These are phyloP conservation scores for Mesaphorura yosii DNA, from an alignment of 1,140 invertebrate genomes.

Conservation along the genomic window DNA sequence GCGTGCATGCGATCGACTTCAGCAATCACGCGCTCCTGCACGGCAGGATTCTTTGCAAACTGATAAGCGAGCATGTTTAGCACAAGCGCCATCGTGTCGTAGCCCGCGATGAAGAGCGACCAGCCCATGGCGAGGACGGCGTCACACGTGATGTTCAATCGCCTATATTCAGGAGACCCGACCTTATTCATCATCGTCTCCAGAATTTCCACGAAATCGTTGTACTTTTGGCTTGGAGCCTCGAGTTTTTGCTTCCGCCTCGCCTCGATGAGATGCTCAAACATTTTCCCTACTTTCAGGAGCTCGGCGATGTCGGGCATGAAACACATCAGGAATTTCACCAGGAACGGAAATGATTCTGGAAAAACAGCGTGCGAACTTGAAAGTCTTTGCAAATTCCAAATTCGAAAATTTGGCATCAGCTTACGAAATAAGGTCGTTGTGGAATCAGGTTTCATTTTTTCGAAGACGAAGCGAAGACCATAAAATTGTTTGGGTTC, in stretches of 20 bases:
- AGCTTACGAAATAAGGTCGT: background rate
- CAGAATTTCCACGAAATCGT: constrained; percentile 21
- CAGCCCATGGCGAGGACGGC: constrained; percentile 15
- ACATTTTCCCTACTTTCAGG: constrained; percentile 4
- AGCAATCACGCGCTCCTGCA: constrained; percentile 58
- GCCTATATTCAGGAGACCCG: constrained; percentile 13
- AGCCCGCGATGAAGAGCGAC: constrained; percentile 19
- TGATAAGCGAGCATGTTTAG: constrained; percentile 38
- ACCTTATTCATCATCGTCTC: constrained; percentile 12
- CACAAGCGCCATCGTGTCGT: constrained; percentile 13
- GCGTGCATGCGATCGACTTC: constrained; percentile 47
- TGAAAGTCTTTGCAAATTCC: constrained; percentile 1
- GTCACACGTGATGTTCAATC: constrained; percentile 11
- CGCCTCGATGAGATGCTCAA: background rate
- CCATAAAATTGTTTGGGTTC: constrained; percentile 18
- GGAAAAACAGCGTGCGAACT: too few relatives aligned
- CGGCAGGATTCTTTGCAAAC: constrained; percentile 47
- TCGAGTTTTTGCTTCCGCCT: too few relatives aligned
- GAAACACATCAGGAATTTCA: constrained; percentile 2
- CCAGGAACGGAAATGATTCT: constrained; percentile 24
- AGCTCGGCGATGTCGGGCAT: constrained; percentile 1
- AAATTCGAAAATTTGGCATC: background rate
- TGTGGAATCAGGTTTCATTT: constrained; percentile 9
- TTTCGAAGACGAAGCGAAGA: constrained; percentile 9
- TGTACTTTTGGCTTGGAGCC: background rate